Percentiles rank a stretch among this genome's conserved stretches.
Evolutionary conservation across 2,113 vertebrate genomes (phyloP).

Genomic region (Stigmatopora argus): DNA sequence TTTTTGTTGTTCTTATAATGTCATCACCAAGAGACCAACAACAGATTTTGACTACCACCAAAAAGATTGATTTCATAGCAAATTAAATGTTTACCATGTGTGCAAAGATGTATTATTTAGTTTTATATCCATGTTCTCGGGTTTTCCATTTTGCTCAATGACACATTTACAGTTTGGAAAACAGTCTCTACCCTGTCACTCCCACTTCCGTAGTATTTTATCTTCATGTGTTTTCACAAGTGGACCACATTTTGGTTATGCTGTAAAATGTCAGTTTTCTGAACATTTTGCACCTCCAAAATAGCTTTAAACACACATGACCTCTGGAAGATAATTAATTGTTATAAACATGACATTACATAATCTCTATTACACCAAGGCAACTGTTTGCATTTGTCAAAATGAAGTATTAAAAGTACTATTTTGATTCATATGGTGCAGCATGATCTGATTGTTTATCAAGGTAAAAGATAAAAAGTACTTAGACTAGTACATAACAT

Average conservation of each 20-base stretch:
- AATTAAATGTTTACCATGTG: not conserved
- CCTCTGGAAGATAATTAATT: slow-evolving; percentile 29
- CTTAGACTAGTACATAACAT: not conserved
- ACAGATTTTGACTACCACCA: not conserved
- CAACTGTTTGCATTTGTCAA: slow-evolving; percentile 29
- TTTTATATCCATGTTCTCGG: not conserved
- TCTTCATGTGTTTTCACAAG: not conserved
- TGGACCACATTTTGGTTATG: not conserved
- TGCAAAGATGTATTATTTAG: not conserved
- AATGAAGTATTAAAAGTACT: slow-evolving; percentile 39
- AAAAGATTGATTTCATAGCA: not conserved
- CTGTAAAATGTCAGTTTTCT: slow-evolving; percentile 2
- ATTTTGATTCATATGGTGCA: slow-evolving; percentile 11
- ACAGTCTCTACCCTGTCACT: no score
- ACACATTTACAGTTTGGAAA: not conserved
- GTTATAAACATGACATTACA: not conserved
- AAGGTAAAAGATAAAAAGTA: not conserved
- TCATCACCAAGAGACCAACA: not conserved
- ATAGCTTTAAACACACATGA: slow-evolving; percentile 26
- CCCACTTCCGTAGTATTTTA: not conserved
- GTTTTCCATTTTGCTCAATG: not conserved
- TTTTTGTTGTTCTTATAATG: not conserved
- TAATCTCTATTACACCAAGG: slow-evolving; percentile 23
- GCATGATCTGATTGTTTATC: not conserved
- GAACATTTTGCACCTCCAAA: not conserved